Base-by-base conservation (phyloP, 2,888 invertebrate genomes). In the Ditula angustiorana region DNA sequence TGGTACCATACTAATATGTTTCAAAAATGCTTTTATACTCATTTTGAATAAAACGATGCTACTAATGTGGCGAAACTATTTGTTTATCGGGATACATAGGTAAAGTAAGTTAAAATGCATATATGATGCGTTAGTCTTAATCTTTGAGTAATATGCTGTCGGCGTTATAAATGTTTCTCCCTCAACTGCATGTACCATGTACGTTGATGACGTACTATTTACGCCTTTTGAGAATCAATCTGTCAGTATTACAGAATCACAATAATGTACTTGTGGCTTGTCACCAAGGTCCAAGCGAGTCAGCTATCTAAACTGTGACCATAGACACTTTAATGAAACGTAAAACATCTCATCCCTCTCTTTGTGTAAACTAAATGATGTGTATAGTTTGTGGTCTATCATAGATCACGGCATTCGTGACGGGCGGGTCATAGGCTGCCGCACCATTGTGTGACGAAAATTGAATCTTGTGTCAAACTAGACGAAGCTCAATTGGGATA, bases 401-500 rank as follows among this genome's bases (percentile, higher is more conserved):
- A 61, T 61, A 56, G 61, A 61, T 55, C 55, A 49, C 50, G 13
- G 7, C 3, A 44, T 1, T 19, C 50, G 21, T 50, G 49, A 49
- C 49, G 24, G n/a, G 13, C n/a, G 11, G n/a, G 24, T 44, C 5
- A 21, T 5, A 13, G n/a, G 0, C 13, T 4, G 1, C 16, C 16
- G 4, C 13, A n/a, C n/a, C n/a, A n/a, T n/a, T 19, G 19, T 19
- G 16, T 5, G 1, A 5, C 19, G 10, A 30, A 30, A 41, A 41
- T 1, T 30, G 30, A 30, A 1, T 2, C 41, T 41, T 41, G n/a
- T 41, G 4, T 5, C 16, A 19, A 41, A 19, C 19, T 10, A 0
- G 2, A 41, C 10, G 3, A 3, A 41, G 41, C 19, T 2, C 41
- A 19, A 2, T 41, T 41, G 16, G 8, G 19, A 2, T 41, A 16